phyloP scores from a whole-genome alignment of 2,113 vertebrate genomes.

The Piprites chloris region DNA sequence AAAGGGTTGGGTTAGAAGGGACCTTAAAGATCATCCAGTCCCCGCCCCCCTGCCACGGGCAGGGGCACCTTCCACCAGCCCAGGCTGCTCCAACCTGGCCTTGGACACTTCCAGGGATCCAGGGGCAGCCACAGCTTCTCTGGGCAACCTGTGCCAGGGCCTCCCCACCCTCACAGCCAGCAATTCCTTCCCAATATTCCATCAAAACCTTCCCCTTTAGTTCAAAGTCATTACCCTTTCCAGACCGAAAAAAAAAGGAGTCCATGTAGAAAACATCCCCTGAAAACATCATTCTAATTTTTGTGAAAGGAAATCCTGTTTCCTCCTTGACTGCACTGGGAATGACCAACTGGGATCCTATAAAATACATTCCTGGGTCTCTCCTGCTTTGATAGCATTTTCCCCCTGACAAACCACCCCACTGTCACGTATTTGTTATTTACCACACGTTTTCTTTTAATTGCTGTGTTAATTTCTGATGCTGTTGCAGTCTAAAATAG shows the following conservation, averaged over 20 bases:
- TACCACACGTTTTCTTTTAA: not conserved
- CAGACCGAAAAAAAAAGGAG: not conserved
- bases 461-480: not conserved
- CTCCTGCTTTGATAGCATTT: not conserved
- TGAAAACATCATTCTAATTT: not conserved
- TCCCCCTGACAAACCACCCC: not conserved
- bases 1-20: too few relatives aligned
- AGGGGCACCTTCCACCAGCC: not conserved
- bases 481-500: conserved; percentile 10
- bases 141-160: not conserved
- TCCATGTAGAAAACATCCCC: fast-evolving
- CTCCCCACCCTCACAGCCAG: fast-evolving
- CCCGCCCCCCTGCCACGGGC: not conserved
- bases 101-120: not conserved
- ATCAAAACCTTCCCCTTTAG: too few relatives aligned
- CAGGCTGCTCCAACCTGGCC: not conserved
- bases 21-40: fast-evolving
- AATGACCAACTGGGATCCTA: not conserved
- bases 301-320: not conserved
- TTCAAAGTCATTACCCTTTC: not conserved
- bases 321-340: not conserved
- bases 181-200: not conserved
- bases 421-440: not conserved
- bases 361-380: not conserved
- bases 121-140: not conserved